Evolutionary conservation across 1,140 invertebrate genomes (phyloP).

Genomic region (Lepidurus couesii): DNA sequence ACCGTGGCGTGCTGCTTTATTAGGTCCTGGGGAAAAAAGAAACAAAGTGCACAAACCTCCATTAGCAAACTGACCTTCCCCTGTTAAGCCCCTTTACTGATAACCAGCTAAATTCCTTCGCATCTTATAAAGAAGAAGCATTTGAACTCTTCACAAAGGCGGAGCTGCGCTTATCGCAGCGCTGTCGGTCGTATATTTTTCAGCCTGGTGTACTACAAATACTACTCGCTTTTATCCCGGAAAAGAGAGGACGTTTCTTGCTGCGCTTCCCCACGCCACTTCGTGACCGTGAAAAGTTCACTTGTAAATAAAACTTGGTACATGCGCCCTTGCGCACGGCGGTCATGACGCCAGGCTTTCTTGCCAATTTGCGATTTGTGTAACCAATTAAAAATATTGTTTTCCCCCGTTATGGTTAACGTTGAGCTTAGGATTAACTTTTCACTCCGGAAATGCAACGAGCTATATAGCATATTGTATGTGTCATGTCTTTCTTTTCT

Average conservation of each 20-base stretch:
- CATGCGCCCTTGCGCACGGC: too few species aligned
- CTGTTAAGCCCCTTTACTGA: not conserved
- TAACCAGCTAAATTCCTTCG: not conserved
- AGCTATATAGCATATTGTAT: too few species aligned
- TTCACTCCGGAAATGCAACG: too few species aligned
- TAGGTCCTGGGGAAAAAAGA: not conserved
- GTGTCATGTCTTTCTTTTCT: too few species aligned
- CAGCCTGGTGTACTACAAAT: not conserved
- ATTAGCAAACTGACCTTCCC: not conserved
- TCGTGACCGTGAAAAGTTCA: too few species aligned
- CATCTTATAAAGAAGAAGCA: not conserved
- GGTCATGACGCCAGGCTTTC: too few species aligned
- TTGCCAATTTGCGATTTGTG: not conserved
- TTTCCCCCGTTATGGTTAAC: not conserved
- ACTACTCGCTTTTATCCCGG: not conserved
- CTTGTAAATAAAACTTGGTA: too few species aligned
- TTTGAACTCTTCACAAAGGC: constrained; percentile 4
- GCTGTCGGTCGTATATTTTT: not conserved
- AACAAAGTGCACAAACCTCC: not conserved
- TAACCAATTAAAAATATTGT: not conserved
- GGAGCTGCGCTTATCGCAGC: not conserved
- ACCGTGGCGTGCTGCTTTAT: not conserved
- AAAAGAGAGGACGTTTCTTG: too few species aligned
- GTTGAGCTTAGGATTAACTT: too few species aligned
- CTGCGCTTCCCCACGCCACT: too few species aligned